Percentiles rank a stretch among this genome's conserved stretches.
Conservation (phyloP, 2,888 invertebrate species). For the Anthophora plumipes region DNA sequence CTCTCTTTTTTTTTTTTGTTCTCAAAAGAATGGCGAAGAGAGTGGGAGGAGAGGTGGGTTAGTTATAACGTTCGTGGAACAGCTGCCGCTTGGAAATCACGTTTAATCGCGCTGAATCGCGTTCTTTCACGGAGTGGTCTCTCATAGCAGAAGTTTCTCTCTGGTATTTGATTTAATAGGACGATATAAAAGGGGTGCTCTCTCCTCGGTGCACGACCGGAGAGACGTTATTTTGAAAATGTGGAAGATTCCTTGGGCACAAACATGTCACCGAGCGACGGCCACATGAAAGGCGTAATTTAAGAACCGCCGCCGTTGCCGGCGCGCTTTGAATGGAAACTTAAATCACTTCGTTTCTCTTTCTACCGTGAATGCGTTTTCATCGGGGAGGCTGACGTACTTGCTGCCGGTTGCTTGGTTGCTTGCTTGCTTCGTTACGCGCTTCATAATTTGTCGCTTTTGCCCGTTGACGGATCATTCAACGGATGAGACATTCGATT, state of each 20-base stretch:
- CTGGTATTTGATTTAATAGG: slow-evolving; percentile 59
- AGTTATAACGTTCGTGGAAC: not conserved
- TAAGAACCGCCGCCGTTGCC: slow-evolving; percentile 58
- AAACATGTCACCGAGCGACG: slow-evolving; percentile 54
- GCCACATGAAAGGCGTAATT: slow-evolving; percentile 65
- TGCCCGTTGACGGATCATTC: slow-evolving; percentile 40
- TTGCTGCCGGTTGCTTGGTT: no score
- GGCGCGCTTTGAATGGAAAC: slow-evolving; percentile 60
- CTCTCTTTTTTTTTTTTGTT: no score
- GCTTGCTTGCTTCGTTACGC: slow-evolving; percentile 46
- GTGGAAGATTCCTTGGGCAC: slow-evolving; percentile 55
- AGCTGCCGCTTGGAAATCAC: slow-evolving; percentile 44
- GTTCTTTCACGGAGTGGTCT: slow-evolving; percentile 22
- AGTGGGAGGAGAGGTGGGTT: no score
- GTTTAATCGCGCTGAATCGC: slow-evolving; percentile 50
- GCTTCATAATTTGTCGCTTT: slow-evolving; percentile 57
- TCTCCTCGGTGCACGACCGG: not conserved
- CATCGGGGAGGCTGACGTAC: slow-evolving; percentile 16
- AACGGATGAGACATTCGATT: slow-evolving; percentile 35
- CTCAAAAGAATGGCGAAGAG: not conserved
- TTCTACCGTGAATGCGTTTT: slow-evolving; percentile 39
- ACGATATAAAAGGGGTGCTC: slow-evolving; percentile 39
- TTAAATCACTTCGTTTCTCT: slow-evolving; percentile 62
- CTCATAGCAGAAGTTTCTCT: slow-evolving; percentile 24
- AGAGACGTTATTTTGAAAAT: slow-evolving; percentile 58